Conservation (phyloP, 2,888 invertebrate species). For the Heliconius cydno region DNA sequence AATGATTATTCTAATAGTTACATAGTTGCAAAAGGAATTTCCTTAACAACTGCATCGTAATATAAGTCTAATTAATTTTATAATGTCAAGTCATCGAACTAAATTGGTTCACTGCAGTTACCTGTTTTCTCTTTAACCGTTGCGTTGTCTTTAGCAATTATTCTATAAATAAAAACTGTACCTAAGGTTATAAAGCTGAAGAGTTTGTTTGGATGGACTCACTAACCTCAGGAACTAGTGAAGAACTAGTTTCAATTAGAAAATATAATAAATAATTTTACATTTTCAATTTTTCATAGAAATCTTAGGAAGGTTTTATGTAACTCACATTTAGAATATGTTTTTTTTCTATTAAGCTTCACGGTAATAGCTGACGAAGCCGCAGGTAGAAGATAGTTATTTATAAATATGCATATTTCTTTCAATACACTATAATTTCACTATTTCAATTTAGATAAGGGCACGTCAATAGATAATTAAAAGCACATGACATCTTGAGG, state of each 20-base stretch:
- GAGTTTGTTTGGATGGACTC: neutral
- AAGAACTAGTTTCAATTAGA: neutral
- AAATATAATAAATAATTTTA: too few species aligned
- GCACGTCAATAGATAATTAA: slow-evolving; percentile 13
- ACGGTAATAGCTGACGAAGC: neutral
- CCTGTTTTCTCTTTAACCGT: slow-evolving; percentile 19
- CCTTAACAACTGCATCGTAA: slow-evolving; percentile 28
- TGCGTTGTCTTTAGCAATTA: neutral
- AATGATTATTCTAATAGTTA: neutral
- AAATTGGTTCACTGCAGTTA: slow-evolving; percentile 33
- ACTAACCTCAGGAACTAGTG: neutral
- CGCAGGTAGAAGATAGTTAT: neutral
- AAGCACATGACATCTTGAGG: slow-evolving; percentile 26
- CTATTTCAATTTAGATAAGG: slow-evolving; percentile 9
- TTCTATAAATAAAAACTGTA: neutral
- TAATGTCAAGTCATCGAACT: slow-evolving; percentile 33
- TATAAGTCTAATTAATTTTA: slow-evolving; percentile 23
- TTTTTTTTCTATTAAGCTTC: too few species aligned
- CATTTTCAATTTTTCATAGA: too few species aligned
- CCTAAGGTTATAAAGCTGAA: too few species aligned
- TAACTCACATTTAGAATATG: too few species aligned
- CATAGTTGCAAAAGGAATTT: slow-evolving; percentile 30
- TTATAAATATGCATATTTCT: slow-evolving; percentile 11
- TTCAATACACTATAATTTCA: slow-evolving; percentile 7
- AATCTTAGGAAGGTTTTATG: too few species aligned